Base-by-base conservation (phyloP, 53 echinoderm and acorn worm genomes). In the Holothuria leucospilota region DNA sequence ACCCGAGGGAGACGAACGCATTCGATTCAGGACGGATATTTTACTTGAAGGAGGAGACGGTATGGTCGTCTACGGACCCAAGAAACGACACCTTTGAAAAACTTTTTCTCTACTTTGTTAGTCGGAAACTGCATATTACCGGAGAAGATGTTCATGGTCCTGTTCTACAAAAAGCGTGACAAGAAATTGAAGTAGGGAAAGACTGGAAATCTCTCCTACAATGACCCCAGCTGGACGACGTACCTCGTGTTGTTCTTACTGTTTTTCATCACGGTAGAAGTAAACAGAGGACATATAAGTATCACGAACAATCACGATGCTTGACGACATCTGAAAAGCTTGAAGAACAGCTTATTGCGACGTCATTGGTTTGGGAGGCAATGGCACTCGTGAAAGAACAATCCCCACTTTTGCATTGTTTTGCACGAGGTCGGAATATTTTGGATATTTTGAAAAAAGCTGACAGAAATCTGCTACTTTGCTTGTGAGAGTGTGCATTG, bases 11-110 rank as follows among this genome's bases (percentile, higher is more conserved):
- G n/a, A n/a, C n/a, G n/a, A n/a, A n/a, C n/a, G n/a, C n/a, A 89
- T 89, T 71, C 39, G 89, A 74, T 24, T 84, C 27, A 25, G 84
- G 39, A 84, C 89, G 21, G 84, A 89, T 61, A 59, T 89, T 20
- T 84, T 89, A 65, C 71, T 82, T 2, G 39, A 61, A 71, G 20
- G 13, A 71, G 70, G 27, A 9, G 67, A 67, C 29, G 34, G 24
- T n/a, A 49, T 87, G 20, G 64, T 64, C 40, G 30, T 72, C 40
- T 20, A 29, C 82, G 63, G 63, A 63, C 21, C 26, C 5, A 5
- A 11, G 12, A 21, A 26, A 63, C 12, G 63, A 23, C 5, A 63
- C 63, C 5, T 6, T 23, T 63, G 63, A 63, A 63, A 26, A 63
- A 21, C 6, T 63, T 63, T 63, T 7, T 26, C 63, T 21, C 26